Base-by-base conservation (phyloP, 2,797 vertebrate genomes). In the Typhlichthys subterraneus region DNA sequence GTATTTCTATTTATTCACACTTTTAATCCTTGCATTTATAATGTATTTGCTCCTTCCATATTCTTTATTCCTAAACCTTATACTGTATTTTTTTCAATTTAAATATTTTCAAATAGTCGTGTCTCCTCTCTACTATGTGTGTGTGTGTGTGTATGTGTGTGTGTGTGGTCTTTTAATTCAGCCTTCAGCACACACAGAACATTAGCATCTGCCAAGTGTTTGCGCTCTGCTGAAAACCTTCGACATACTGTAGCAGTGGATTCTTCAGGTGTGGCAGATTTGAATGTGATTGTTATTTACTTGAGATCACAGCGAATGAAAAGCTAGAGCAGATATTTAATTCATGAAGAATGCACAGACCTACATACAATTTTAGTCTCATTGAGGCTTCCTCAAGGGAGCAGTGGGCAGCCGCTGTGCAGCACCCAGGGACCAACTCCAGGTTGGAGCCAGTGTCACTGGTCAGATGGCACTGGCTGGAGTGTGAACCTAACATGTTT, bases 131-230 rank as follows among this genome's bases (percentile, higher is more conserved):
- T 23, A 66, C 57, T 58, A 14, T 66, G 57, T 57, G 68, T 61
- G 51, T 65, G 49, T 46, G 7, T 38, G 5, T 38, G 5, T 80
- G 73, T 72, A 66, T 68, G 66, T 23, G 19, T 23, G 19, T 23
- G 19, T 23, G 19, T 23, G 19, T 38, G 5, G 6, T 78, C 70
- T 23, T 51, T 64, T 83, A 86, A 85, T 76, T 84, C 82, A 82
- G 60, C 70, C 72, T 69, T 81, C 57, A 56, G 73, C 69, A 81
- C 66, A 75, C 70, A 72, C 77, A 23, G 23, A 23, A 23, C 23
- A 87, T 89, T 84, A 85, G 63, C 73, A 75, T 84, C 77, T 82
- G 81, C 79, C 85, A 69, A 55, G 71, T 12, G 59, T 52, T 65
- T 70, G 58, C 62, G 60, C 68, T 67, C 60, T 14, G 63, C 73